Evolutionary conservation across 2,888 invertebrate species (phyloP).

Genomic region (Cyrtodaria siliqua): DNA sequence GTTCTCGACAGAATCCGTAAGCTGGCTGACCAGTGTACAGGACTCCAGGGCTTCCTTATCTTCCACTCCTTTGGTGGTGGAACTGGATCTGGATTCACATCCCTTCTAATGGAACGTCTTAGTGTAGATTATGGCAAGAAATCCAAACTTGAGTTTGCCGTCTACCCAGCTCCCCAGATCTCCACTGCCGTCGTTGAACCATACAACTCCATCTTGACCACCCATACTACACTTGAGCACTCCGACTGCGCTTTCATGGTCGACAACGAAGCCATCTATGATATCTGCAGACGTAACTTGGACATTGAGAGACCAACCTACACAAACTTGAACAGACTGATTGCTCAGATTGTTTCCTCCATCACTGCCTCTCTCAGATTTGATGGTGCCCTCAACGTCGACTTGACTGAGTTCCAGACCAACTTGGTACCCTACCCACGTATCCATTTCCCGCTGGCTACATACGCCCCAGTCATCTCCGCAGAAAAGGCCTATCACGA

Average conservation of each 20-base stretch:
- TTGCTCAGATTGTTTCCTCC: slow-evolving; percentile 91
- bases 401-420: slow-evolving; percentile 87
- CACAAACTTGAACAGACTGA: slow-evolving; percentile 96
- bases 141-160: slow-evolving; percentile 82
- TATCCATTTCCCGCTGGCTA: slow-evolving; percentile 94
- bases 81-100: slow-evolving; percentile 84
- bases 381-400: slow-evolving; percentile 90
- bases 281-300: slow-evolving; percentile 91
- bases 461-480: slow-evolving; percentile 96
- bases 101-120: slow-evolving; percentile 84
- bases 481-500: slow-evolving; percentile 92
- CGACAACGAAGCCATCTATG: slow-evolving; percentile 94
- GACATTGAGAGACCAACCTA: slow-evolving; percentile 94
- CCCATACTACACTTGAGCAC: slow-evolving; percentile 82
- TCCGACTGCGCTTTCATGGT: slow-evolving; percentile 90
- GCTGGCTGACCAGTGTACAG: slow-evolving; percentile 85
- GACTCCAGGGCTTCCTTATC: slow-evolving; percentile 84
- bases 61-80: slow-evolving; percentile 84
- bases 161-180: slow-evolving; percentile 90
- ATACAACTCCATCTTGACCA: slow-evolving; percentile 94
- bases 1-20: slow-evolving; percentile 86
- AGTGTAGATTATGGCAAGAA: slow-evolving; percentile 83
- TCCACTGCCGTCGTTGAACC: slow-evolving; percentile 96
- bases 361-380: slow-evolving; percentile 93
- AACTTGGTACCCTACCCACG: slow-evolving; percentile 85